phyloP scores from a whole-genome alignment of 2,888 invertebrate genomes.

The Piscicola geometra region DNA sequence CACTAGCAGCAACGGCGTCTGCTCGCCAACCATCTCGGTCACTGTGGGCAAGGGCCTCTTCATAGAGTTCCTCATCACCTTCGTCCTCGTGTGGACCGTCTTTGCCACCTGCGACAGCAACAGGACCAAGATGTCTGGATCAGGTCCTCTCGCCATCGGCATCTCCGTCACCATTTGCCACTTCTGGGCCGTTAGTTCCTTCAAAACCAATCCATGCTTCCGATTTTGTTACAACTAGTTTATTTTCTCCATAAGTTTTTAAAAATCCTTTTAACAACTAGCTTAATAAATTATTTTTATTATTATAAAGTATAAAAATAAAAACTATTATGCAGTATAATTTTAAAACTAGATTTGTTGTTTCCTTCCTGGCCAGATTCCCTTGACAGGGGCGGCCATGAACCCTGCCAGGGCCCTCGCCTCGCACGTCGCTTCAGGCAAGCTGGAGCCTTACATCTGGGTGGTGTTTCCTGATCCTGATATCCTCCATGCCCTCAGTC shows the following conservation, averaged over 20 bases:
- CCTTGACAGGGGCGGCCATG: slow-evolving; percentile 80
- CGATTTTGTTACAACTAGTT: not conserved
- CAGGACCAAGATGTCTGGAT: slow-evolving; percentile 44
- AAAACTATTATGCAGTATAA: too few species aligned
- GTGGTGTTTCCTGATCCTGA: too few species aligned
- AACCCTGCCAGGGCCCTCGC: slow-evolving; percentile 86
- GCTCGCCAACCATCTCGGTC: slow-evolving; percentile 29
- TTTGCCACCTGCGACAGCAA: slow-evolving; percentile 44
- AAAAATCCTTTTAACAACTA: not conserved
- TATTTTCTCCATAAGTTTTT: not conserved
- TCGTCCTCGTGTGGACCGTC: slow-evolving; percentile 46
- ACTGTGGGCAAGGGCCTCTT: slow-evolving; percentile 38
- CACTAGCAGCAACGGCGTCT: slow-evolving; percentile 35
- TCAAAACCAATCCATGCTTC: too few species aligned
- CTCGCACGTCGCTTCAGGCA: slow-evolving; percentile 70
- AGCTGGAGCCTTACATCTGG: slow-evolving; percentile 68
- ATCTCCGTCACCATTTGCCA: slow-evolving; percentile 46
- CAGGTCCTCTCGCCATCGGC: slow-evolving; percentile 46
- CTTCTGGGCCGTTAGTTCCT: slow-evolving; percentile 44
- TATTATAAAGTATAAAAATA: too few species aligned
- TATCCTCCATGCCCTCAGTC: too few species aligned
- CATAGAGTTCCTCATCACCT: slow-evolving; percentile 45
- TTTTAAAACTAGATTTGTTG: too few species aligned
- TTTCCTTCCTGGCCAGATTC: slow-evolving; percentile 60
- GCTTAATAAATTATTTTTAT: too few species aligned